Base-by-base conservation (phyloP, 2,888 invertebrate genomes). In the Eupithecia subfuscata region DNA sequence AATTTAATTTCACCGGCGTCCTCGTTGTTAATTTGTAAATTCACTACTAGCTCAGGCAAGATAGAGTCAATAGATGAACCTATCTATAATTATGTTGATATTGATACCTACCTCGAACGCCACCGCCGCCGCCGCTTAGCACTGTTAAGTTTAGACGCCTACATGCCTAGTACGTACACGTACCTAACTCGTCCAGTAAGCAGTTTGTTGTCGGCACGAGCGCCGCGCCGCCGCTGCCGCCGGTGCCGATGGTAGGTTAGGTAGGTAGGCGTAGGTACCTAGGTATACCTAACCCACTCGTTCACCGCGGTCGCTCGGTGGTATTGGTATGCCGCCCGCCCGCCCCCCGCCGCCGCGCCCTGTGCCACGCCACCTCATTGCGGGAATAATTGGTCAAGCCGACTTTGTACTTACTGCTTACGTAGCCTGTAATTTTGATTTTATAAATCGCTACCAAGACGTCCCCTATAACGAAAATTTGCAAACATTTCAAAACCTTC, bases 201-300 rank as follows among this genome's bases (percentile, higher is more conserved):
- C 94, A 93, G 93, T 94, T 94, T 94, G 93, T 94, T 94, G 92
- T 94, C 92, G 90, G 92, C 94, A 94, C 92, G 93, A 92, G 92
- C 90, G 86, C 88, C 87, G 85, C 92, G 89, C 90, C 89, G 87
- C 12, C 60, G 52, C 60, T 12, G 56, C 90, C 90, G 84, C 87
- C 75, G 69, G 37, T 71, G 72, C 72, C 64, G 69, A 69, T 70
- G 76, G 79, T 79, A 74, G 63, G 65, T 71, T 71, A 45, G 65
- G 48, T 52, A 63, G 52, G 52, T 70, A 65, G 73, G 48, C 73
- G 16, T 73, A 60, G 25, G 70, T 74, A 67, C 25, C 69, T 74
- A 71, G 69, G 68, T 73, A 69, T 73, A 70, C 63, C 69, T 71
- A 70, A 81, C 91, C 88, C 88, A 91, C 90, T 92, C 90, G 90